phyloP scores from a whole-genome alignment of 1,140 invertebrate species.

The Papilio polytes region DNA sequence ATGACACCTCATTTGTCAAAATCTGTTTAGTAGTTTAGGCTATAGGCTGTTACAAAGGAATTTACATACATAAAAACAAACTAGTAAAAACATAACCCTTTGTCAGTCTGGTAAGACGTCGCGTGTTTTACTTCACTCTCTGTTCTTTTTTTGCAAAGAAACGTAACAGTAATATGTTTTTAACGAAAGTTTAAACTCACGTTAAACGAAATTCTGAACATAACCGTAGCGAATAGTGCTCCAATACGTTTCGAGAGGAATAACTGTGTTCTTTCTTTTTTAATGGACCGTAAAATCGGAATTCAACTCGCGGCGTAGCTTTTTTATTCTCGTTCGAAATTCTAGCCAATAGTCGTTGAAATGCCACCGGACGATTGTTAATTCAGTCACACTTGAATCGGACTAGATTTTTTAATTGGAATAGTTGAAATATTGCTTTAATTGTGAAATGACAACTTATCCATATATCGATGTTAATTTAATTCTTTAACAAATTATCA shows the following conservation, averaged over 20 bases:
- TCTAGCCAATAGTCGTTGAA: constrained; percentile 10
- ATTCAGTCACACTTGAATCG: neutral
- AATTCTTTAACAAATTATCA: too few species aligned
- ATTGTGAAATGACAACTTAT: too few species aligned
- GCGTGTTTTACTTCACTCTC: too few species aligned
- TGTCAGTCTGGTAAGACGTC: too few species aligned
- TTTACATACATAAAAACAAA: too few species aligned
- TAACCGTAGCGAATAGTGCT: neutral
- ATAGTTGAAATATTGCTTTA: too few species aligned
- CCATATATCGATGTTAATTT: too few species aligned
- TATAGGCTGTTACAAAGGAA: too few species aligned
- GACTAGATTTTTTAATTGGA: neutral
- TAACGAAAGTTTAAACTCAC: neutral
- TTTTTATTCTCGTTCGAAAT: neutral
- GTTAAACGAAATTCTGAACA: neutral
- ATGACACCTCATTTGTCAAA: too few species aligned
- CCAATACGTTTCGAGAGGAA: neutral
- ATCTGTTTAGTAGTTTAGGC: too few species aligned
- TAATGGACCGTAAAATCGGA: constrained; percentile 27
- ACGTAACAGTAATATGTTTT: neutral
- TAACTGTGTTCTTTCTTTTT: constrained; percentile 16
- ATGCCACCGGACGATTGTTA: neutral
- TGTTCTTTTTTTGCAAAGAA: too few species aligned
- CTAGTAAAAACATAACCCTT: too few species aligned
- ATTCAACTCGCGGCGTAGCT: constrained; percentile 10